Percentiles rank a stretch among this genome's conserved stretches.
These are phyloP conservation scores for Copidosoma aretas DNA, from an alignment of 2,888 invertebrate species.

Conservation along the genomic window DNA sequence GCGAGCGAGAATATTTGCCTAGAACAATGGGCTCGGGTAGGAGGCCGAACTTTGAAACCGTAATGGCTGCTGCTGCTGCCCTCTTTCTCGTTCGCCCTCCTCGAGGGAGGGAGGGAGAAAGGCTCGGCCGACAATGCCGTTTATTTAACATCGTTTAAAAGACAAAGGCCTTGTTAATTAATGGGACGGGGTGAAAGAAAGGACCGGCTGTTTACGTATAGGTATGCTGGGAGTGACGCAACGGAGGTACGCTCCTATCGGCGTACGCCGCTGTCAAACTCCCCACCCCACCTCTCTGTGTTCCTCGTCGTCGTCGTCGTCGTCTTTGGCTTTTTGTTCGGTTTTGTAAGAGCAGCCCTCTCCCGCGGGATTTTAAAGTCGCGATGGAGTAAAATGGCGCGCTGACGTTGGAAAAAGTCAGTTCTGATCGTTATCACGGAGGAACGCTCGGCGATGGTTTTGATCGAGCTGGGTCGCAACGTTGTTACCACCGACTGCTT, in stretches of 20 bases:
- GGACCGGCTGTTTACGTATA: slow-evolving; percentile 5
- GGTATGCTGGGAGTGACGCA: background rate
- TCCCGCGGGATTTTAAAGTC: too few relatives aligned
- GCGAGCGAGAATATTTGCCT: slow-evolving; percentile 53
- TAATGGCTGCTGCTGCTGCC: slow-evolving; percentile 60
- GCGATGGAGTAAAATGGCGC: too few relatives aligned
- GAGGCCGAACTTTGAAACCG: slow-evolving; percentile 52
- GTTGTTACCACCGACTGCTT: too few relatives aligned
- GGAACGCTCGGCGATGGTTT: too few relatives aligned
- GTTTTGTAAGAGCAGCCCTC: background rate
- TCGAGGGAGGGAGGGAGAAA: slow-evolving; percentile 29
- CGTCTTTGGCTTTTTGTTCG: background rate
- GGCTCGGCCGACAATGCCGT: slow-evolving; percentile 62
- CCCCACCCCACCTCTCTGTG: slow-evolving; percentile 2
- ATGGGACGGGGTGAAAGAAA: slow-evolving; percentile 53
- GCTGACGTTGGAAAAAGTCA: too few relatives aligned
- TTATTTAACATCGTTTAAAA: slow-evolving; percentile 64
- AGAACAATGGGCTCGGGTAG: slow-evolving; percentile 50
- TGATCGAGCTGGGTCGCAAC: too few relatives aligned
- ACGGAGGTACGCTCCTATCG: slow-evolving; percentile 22
- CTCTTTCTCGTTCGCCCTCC: slow-evolving; percentile 51
- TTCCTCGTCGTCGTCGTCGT: background rate
- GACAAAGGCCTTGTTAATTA: slow-evolving; percentile 63
- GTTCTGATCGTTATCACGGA: too few relatives aligned
- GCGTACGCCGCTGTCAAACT: slow-evolving; percentile 27